Evolutionary conservation across 2,797 vertebrate genomes (phyloP).

Genomic region (Gadopsis marmoratus): DNA sequence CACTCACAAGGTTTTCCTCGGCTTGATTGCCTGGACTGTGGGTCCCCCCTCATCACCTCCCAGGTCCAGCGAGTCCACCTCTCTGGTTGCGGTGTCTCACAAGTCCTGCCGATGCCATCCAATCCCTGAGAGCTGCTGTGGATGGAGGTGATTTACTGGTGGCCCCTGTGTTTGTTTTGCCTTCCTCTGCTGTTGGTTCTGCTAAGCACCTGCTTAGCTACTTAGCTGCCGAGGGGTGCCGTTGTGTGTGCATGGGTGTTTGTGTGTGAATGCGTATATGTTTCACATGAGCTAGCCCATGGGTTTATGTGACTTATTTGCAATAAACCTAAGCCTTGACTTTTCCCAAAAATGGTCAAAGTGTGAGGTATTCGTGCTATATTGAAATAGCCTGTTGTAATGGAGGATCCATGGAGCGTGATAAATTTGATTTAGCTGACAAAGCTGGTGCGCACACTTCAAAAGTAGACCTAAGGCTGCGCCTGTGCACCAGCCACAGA

Average conservation of each 20-base stretch:
- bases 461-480: constrained; percentile 36
- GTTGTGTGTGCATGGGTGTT: constrained; percentile 53
- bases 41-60: not conserved
- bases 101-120: constrained; percentile 68
- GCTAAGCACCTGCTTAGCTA: constrained; percentile 79
- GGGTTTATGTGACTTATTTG: constrained; percentile 36
- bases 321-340: constrained; percentile 33
- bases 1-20: constrained; percentile 8
- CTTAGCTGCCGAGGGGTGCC: constrained; percentile 65
- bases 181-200: constrained; percentile 76
- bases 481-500: constrained; percentile 26
- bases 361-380: constrained; percentile 55
- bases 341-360: constrained; percentile 31
- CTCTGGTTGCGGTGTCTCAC: constrained; percentile 53
- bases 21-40: not conserved
- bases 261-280: constrained; percentile 33
- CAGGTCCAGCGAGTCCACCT: constrained; percentile 28
- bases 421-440: constrained; percentile 71
- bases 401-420: constrained; percentile 52
- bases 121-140: constrained; percentile 68
- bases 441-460: constrained; percentile 51
- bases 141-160: constrained; percentile 80
- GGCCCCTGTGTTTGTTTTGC: constrained; percentile 80
- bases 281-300: constrained; percentile 29
- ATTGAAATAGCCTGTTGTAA: constrained; percentile 58